Percentiles rank a stretch among this genome's conserved stretches.
These are phyloP conservation scores for Propithecus perrieri DNA, from an alignment of 2,797 vertebrate species.

Conservation along the genomic window DNA sequence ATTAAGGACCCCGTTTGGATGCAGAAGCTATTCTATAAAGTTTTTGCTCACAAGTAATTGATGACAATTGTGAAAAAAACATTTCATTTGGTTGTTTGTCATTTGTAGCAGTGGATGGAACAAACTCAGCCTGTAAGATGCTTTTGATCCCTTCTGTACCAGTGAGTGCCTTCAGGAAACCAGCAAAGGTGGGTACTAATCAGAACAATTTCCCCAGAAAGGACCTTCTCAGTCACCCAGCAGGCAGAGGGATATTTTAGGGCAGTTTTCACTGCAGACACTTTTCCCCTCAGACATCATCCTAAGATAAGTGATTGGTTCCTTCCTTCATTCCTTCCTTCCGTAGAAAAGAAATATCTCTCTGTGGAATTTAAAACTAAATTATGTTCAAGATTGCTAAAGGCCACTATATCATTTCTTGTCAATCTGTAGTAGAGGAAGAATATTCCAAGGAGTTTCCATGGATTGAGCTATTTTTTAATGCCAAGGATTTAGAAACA, in stretches of 20 bases:
- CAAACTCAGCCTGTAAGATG: background rate
- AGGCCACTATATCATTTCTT: background rate
- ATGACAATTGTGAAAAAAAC: background rate
- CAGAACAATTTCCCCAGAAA: background rate
- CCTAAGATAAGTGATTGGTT: background rate
- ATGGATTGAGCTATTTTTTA: background rate
- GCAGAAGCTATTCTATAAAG: slow-evolving; percentile 11
- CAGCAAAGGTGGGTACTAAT: background rate
- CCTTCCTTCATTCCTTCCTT: rapidly evolving
- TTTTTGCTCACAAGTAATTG: background rate
- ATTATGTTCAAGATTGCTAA: background rate
- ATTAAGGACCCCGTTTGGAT: background rate
- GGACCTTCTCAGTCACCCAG: background rate
- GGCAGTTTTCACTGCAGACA: background rate
- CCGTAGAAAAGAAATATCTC: background rate
- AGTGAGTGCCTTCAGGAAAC: background rate
- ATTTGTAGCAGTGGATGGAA: background rate
- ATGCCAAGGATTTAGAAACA: background rate
- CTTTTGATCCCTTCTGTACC: background rate
- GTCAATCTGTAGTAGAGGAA: background rate
- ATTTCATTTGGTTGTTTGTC: background rate
- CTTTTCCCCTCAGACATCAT: background rate
- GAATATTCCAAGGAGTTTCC: background rate
- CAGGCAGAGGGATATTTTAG: background rate
- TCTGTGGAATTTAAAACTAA: background rate